phyloP scores from a whole-genome alignment of 2,888 invertebrate genomes.

The Drosophila atroscutellata region DNA sequence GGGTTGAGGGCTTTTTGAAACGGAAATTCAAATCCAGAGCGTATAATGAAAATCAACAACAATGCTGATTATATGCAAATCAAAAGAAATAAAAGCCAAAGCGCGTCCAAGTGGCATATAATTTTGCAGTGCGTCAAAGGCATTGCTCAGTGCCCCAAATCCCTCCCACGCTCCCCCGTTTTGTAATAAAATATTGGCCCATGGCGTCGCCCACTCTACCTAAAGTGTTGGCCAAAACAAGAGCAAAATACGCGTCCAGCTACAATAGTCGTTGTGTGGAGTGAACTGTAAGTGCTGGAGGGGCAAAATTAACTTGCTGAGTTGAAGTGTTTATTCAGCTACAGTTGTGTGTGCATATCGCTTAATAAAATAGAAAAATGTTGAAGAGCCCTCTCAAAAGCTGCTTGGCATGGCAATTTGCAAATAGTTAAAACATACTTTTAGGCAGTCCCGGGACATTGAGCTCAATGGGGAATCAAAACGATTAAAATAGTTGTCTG shows the following conservation, averaged over 20 bases:
- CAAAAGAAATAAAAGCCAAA: slow-evolving; percentile 65
- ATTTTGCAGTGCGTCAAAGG: slow-evolving; percentile 67
- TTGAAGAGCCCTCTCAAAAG: slow-evolving; percentile 33
- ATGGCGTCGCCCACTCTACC: background rate
- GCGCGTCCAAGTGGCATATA: slow-evolving; percentile 55
- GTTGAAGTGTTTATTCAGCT: background rate
- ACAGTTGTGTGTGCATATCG: slow-evolving; percentile 47
- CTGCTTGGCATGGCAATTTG: slow-evolving; percentile 53
- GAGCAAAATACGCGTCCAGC: slow-evolving; percentile 37
- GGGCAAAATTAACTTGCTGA: background rate
- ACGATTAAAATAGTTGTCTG: background rate
- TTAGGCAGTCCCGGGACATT: slow-evolving; percentile 37
- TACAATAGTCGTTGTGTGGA: slow-evolving; percentile 35
- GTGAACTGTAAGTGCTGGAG: background rate
- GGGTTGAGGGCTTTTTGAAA: slow-evolving; percentile 19
- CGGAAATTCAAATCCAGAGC: slow-evolving; percentile 39
- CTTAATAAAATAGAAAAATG: slow-evolving; percentile 20
- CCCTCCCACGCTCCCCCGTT: background rate
- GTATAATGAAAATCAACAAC: slow-evolving; percentile 58
- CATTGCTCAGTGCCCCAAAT: slow-evolving; percentile 15
- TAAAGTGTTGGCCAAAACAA: slow-evolving; percentile 30
- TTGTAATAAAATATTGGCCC: slow-evolving; percentile 36
- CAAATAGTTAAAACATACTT: slow-evolving; percentile 53
- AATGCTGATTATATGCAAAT: slow-evolving; percentile 78
- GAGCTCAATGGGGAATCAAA: background rate